Evolutionary conservation across 2,797 vertebrate genomes (phyloP).

Genomic region (Phoxinus dragarum): DNA sequence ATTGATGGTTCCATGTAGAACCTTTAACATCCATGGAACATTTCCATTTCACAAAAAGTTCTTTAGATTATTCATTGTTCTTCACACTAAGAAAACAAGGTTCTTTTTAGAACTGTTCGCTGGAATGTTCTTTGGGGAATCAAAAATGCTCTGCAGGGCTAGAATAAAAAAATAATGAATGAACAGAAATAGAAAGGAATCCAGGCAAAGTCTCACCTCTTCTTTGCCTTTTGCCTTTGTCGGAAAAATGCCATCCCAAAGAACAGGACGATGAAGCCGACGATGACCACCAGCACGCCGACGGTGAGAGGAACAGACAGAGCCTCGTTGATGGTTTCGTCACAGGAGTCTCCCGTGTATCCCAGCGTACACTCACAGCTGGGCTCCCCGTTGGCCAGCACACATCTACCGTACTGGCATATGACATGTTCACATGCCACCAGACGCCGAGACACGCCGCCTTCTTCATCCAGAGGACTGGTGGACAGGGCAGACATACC

Average conservation of each 20-base stretch:
- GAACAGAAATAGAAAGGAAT: not conserved
- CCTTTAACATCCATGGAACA: too few species aligned
- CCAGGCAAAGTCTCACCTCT: conserved; percentile 72
- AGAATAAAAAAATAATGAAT: not conserved
- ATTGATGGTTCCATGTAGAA: too few species aligned
- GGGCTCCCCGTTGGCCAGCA: conserved; percentile 59
- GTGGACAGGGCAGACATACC: conserved; percentile 15
- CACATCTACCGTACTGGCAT: conserved; percentile 80
- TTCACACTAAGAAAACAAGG: too few species aligned
- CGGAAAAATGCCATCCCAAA: conserved; percentile 77
- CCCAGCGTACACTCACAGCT: conserved; percentile 82
- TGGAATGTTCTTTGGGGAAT: too few species aligned
- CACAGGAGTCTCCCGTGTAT: conserved; percentile 80
- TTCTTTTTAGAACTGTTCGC: too few species aligned
- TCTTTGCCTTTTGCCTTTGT: conserved; percentile 67
- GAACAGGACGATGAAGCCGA: conserved; percentile 70
- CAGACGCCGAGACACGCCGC: conserved; percentile 34
- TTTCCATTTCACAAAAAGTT: too few species aligned
- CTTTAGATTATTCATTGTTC: too few species aligned
- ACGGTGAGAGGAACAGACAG: conserved; percentile 75
- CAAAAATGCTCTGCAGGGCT: too few species aligned
- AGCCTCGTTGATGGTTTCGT: conserved; percentile 70
- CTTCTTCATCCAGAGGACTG: not conserved
- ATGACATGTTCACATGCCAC: conserved; percentile 71
- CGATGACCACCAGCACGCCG: conserved; percentile 71